Evolutionary conservation across 2,888 invertebrate species (phyloP), one percentile per base, ranked within the genome.

Genomic region (Dynastes hyllus): DNA sequence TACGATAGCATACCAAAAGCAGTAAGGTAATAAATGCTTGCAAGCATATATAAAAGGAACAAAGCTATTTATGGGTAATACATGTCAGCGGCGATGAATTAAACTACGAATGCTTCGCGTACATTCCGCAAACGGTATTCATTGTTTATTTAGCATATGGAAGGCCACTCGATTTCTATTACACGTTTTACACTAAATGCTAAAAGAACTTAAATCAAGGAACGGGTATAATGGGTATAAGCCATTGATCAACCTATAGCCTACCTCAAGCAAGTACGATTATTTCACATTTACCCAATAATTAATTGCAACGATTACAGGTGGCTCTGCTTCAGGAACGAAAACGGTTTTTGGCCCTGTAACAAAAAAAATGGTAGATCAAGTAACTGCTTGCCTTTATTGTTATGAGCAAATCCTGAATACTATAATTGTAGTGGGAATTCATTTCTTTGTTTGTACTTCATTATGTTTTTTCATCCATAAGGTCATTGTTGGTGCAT

Each of bases 281-380:
- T 65, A 53, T 53, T 78, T 63, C 78, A 37, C 50, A 16, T 78
- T 63, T 71, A 37, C 69, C 61, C 40, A 78, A 78, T 78, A 78
- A 77, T 71, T 70, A 71, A 78, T 78, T 71, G 65, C 61, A 71
- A 58, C 11, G 51, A 37, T 22, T 73, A 50, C 70, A 63, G 40
- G 63, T 70, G 63, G 45, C 53, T 22, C 37, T 27, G 63, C 73
- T n/a, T n/a, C n/a, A n/a, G n/a, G n/a, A n/a, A n/a, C n/a, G n/a
- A n/a, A n/a, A n/a, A n/a, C n/a, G n/a, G n/a, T n/a, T n/a, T n/a
- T n/a, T n/a, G n/a, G n/a, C n/a, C n/a, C n/a, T n/a, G n/a, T n/a
- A n/a, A n/a, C n/a, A n/a, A n/a, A n/a, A n/a, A n/a, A n/a, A n/a
- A n/a, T n/a, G 22, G 6, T 22, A 40, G 22, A 67, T n/a, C 45